Conservation (phyloP, 2,888 invertebrate genomes). For the Epiblema foenella region DNA sequence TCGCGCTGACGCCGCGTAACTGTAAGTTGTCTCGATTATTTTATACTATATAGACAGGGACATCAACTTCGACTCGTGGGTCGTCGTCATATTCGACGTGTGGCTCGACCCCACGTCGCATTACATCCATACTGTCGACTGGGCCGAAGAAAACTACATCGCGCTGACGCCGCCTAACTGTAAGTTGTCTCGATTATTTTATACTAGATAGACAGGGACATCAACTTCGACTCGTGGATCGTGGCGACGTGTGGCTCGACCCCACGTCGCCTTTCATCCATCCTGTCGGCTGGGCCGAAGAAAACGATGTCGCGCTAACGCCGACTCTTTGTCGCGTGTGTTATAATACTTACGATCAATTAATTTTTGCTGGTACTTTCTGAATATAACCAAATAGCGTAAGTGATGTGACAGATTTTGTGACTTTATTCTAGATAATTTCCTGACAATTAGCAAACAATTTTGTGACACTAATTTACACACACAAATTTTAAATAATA, state of each 20-base stretch:
- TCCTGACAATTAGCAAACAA: no score
- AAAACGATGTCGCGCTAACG: slow-evolving; percentile 90
- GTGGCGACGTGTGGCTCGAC: slow-evolving; percentile 96
- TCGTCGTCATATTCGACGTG: slow-evolving; percentile 97
- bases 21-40: slow-evolving; percentile 83
- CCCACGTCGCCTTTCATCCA: slow-evolving; percentile 96
- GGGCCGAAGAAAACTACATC: slow-evolving; percentile 93
- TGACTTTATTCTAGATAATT: no score
- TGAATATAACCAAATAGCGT: no score
- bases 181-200: slow-evolving; percentile 70
- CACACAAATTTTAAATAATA: no score
- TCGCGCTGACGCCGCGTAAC: slow-evolving; percentile 92
- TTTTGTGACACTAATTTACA: no score
- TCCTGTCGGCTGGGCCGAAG: slow-evolving; percentile 96
- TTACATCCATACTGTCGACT: slow-evolving; percentile 96
- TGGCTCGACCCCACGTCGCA: slow-evolving; percentile 97
- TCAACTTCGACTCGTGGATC: slow-evolving; percentile 94
- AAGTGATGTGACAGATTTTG: no score
- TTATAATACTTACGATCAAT: no score
- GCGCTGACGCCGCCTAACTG: slow-evolving; percentile 90
- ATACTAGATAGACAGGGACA: slow-evolving; percentile 49
- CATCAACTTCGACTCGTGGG: slow-evolving; percentile 97
- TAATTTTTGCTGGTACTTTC: no score
- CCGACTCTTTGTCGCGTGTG: slow-evolving; percentile 65
- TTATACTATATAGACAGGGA: no score